Conservation (phyloP, 2,797 vertebrate genomes). For the Thunnus albacares region DNA sequence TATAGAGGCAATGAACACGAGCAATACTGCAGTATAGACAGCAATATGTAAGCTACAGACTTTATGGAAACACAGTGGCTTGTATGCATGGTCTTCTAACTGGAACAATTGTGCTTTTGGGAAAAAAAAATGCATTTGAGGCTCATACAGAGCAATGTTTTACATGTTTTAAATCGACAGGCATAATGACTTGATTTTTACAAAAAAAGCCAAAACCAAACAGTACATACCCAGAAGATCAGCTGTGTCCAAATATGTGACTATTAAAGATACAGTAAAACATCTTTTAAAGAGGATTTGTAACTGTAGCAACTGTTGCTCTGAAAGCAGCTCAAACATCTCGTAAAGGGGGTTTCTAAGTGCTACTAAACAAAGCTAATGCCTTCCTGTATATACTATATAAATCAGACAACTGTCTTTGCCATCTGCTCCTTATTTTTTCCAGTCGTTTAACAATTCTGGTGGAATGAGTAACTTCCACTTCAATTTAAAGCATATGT, state of each 20-base stretch:
- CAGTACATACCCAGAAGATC: too few relatives aligned
- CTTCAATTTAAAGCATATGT: background rate
- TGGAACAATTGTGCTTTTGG: background rate
- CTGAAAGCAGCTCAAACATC: slow-evolving; percentile 3
- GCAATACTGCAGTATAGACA: background rate
- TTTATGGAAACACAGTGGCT: background rate
- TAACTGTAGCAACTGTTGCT: slow-evolving; percentile 5
- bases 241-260: background rate
- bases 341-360: background rate
- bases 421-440: background rate
- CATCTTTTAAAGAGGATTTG: background rate
- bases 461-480: background rate
- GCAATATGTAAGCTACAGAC: background rate
- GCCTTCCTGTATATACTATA: background rate
- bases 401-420: slow-evolving; percentile 2
- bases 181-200: background rate
- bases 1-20: background rate
- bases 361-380: background rate
- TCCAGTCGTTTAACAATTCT: background rate
- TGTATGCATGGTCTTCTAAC: background rate
- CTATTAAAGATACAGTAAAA: background rate
- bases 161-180: background rate
- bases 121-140: background rate
- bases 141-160: background rate
- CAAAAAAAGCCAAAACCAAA: background rate